These are phyloP conservation scores for Plumapathes pennacea DNA, from an alignment of 92 coral and sea anemone species.

Conservation along the genomic window DNA sequence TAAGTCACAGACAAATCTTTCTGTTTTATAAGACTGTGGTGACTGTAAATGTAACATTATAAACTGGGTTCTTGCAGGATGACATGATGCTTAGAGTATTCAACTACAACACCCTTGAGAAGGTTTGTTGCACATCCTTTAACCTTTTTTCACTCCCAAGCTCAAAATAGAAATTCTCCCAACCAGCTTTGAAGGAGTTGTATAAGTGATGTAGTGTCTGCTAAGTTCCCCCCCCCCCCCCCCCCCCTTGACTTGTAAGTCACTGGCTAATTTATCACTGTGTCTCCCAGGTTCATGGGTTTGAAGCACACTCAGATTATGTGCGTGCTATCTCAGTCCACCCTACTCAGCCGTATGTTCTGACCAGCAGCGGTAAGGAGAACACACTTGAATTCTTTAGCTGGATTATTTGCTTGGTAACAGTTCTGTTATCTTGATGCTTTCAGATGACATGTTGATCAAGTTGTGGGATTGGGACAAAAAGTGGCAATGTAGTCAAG, in stretches of 20 bases:
- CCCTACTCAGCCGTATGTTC: constrained; percentile 90
- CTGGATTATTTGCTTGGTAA: neutral
- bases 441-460: constrained; percentile 93
- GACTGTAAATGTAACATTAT: neutral
- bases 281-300: constrained; percentile 78
- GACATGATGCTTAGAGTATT: constrained; percentile 96
- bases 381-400: neutral
- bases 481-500: constrained; percentile 96
- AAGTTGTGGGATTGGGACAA: constrained; percentile 99
- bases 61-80: constrained; percentile 77
- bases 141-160: too few species aligned
- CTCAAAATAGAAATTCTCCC: too few species aligned
- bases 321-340: constrained; percentile 92
- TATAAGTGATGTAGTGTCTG: neutral
- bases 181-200: too few species aligned
- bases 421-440: neutral
- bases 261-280: neutral
- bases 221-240: neutral
- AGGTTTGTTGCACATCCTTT: constrained; percentile 33
- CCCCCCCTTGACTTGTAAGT: neutral
- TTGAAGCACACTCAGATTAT: constrained; percentile 99
- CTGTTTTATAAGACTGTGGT: neutral
- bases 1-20: constrained; percentile 47
- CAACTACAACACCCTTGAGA: constrained; percentile 93
- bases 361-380: constrained; percentile 93